Conservation (phyloP, 2,113 vertebrate genomes). For the Podarcis muralis region DNA sequence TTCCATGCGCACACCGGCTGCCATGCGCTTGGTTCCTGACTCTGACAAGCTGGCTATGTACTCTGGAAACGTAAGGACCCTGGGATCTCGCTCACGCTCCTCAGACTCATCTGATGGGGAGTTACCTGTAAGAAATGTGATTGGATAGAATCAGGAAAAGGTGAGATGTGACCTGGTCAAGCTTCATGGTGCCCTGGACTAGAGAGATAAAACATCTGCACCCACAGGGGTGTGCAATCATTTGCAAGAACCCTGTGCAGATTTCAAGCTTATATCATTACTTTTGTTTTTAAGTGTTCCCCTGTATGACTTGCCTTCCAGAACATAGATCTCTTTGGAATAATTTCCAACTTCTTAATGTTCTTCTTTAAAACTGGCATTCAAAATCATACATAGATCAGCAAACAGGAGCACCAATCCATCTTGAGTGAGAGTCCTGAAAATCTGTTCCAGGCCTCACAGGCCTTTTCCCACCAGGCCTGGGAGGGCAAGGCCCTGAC, state of each 20-base stretch:
- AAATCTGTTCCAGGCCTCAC: no score
- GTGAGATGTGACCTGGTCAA: no score
- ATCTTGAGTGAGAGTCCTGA: no score
- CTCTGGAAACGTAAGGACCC: slow-evolving; percentile 92
- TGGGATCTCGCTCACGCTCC: slow-evolving; percentile 91
- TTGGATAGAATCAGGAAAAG: background rate
- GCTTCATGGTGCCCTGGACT: background rate
- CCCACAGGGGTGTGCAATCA: no score
- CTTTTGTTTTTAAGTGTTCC: background rate
- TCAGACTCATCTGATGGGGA: slow-evolving; percentile 96
- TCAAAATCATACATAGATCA: background rate
- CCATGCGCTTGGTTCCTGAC: slow-evolving; percentile 90
- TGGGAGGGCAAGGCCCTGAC: no score
- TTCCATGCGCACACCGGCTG: slow-evolving; percentile 91
- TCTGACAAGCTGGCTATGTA: slow-evolving; percentile 94
- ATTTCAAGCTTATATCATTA: background rate
- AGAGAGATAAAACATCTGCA: background rate
- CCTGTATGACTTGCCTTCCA: background rate
- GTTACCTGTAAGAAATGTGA: slow-evolving; percentile 81
- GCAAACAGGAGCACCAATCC: background rate
- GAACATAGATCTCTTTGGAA: background rate
- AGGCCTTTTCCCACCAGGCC: no score
- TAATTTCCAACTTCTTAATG: background rate
- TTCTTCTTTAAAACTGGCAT: background rate
- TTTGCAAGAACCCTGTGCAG: background rate